Base-by-base conservation (phyloP, 2,113 vertebrate genomes). In the Poeciliopsis prolifica region DNA sequence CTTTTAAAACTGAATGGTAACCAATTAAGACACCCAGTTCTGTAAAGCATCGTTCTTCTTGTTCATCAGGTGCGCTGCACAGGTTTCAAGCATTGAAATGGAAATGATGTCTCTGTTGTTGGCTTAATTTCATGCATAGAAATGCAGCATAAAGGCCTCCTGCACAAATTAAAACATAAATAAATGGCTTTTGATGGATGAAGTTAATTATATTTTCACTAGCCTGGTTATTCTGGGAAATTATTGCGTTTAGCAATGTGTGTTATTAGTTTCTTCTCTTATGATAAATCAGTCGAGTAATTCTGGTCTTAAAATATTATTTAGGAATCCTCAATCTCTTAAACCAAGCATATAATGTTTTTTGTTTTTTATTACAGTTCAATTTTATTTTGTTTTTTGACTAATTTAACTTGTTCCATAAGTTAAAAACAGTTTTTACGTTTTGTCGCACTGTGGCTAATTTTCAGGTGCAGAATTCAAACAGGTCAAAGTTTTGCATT, bases 31-130 rank as follows among this genome's bases (percentile, higher is more conserved):
- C 30, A 30, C 24, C 13, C 74, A 79, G 78, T 76, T 60, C 29
- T 71, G 37, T 19, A 8, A 37, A 74, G 79, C 26, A 81, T 68
- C 13, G 82, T 9, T 72, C 51, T 37, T 76, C 81, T 72, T 44
- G 44, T 48, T 37, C 58, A 30, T 70, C 71, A 51, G 9, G 31
- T 60, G 65, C 37, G 28, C 0, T 8, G 14, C 3, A 61, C 37
- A 61, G 62, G 67, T 78, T 61, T 68, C 60, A 30, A 24, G 73
- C 77, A 81, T 29, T 83, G 67, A 81, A 51, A 84, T 86, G 87
- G 37, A 88, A 90, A 88, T 31, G 65, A 70, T 66, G 61, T 69
- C 65, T 68, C 48, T 70, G 75, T 65, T 73, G 70, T 75, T 81
- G 17, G 68, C 28, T 70, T 72, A 10, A 65, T 44, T 70, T 37